Evolutionary conservation across 2,113 vertebrate genomes (phyloP).

Genomic region (Mesoclemmys tuberculata): DNA sequence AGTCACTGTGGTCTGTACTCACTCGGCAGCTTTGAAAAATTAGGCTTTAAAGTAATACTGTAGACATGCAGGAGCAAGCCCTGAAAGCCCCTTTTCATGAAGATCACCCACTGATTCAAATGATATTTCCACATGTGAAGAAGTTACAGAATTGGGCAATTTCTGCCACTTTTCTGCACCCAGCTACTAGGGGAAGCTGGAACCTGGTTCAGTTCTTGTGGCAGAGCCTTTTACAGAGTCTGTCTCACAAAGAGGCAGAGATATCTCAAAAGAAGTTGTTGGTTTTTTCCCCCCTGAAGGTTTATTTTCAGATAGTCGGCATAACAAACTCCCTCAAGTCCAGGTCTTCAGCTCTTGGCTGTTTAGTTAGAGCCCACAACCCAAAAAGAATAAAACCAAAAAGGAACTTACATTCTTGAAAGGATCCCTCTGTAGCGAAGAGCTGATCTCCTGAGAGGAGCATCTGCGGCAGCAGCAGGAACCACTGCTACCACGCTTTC

Average conservation of each 20-base stretch:
- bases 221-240: neutral
- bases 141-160: constrained; percentile 15
- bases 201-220: neutral
- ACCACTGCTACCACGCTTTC: accelerated
- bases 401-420: neutral
- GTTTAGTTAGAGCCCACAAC: neutral
- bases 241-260: neutral
- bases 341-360: neutral
- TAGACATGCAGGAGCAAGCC: neutral
- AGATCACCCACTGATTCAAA: constrained; percentile 50
- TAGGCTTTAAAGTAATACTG: neutral
- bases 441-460: neutral
- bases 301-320: neutral
- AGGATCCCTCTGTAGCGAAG: neutral
- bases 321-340: neutral
- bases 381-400: neutral
- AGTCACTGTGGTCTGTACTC: neutral
- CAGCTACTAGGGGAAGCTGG: neutral
- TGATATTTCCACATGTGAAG: constrained; percentile 45
- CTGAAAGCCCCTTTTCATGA: neutral
- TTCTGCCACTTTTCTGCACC: constrained; percentile 8
- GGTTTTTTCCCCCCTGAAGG: neutral
- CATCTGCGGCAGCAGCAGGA: neutral
- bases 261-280: neutral
- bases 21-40: neutral